These are phyloP conservation scores for Dendropsophus ebraccatus DNA, from an alignment of 2,113 vertebrate genomes.

Conservation along the genomic window DNA sequence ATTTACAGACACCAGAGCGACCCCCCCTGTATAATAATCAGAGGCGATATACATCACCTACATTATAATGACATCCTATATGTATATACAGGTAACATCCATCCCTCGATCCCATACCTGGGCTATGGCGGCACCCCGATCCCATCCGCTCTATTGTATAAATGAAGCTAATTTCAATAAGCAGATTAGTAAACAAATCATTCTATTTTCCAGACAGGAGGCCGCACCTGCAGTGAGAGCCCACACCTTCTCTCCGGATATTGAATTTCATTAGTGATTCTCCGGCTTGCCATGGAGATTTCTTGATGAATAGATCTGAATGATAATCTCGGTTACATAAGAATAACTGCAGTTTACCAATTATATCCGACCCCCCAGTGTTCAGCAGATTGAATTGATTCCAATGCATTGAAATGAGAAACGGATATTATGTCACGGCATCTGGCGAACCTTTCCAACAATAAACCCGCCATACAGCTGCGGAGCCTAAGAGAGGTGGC, in stretches of 20 bases:
- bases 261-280: constrained; percentile 18
- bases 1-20: too few species aligned
- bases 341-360: constrained; percentile 5
- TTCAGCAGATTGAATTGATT: background rate
- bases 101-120: too few species aligned
- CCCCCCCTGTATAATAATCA: too few species aligned
- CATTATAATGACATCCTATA: too few species aligned
- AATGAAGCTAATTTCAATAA: background rate
- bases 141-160: background rate
- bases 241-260: background rate
- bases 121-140: background rate
- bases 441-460: background rate
- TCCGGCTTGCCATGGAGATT: background rate
- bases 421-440: background rate
- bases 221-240: background rate
- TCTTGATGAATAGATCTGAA: background rate
- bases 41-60: background rate
- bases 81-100: too few species aligned
- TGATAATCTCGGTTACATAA: background rate
- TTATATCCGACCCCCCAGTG: constrained; percentile 12
- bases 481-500: background rate
- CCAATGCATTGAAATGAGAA: background rate
- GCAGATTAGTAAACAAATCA: background rate
- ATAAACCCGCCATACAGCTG: background rate
- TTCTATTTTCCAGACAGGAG: background rate